A percentile compares a stretch with the other conserved stretches of the same genome.
These are phyloP conservation scores for Cydia splendana DNA, from an alignment of 1,140 invertebrate species.

Conservation along the genomic window DNA sequence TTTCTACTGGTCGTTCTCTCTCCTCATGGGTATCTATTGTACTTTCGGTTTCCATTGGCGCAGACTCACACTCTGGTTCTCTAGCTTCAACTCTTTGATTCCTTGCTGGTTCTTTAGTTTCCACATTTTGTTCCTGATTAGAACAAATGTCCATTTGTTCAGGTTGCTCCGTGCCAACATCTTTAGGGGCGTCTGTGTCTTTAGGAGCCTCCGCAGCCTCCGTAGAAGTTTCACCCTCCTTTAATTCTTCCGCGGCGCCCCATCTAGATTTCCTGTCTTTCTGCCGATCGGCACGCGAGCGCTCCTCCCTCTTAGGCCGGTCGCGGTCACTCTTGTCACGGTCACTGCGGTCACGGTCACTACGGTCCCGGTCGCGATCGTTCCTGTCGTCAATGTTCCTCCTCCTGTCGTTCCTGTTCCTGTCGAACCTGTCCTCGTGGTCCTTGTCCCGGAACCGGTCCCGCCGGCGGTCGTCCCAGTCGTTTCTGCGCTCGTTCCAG, in stretches of 20 bases:
- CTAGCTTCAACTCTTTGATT: background rate
- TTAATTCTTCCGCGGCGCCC: slow-evolving; percentile 59
- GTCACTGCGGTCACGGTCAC: slow-evolving; percentile 10
- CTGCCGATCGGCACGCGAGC: slow-evolving; percentile 49
- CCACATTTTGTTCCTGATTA: background rate
- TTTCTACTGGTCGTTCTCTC: slow-evolving; percentile 8
- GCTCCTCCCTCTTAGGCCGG: slow-evolving; percentile 3
- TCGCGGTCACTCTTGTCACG: slow-evolving; percentile 12
- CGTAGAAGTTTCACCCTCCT: background rate
- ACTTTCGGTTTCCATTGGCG: slow-evolving; percentile 34
- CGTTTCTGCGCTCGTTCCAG: slow-evolving; percentile 57
- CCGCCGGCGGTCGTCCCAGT: slow-evolving; percentile 64
- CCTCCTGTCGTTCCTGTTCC: slow-evolving; percentile 41
- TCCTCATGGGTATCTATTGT: slow-evolving; percentile 17
- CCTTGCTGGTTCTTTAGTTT: background rate
- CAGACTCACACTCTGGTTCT: background rate
- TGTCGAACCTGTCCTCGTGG: slow-evolving; percentile 50
- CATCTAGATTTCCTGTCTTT: slow-evolving; percentile 73
- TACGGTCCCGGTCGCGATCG: slow-evolving; percentile 5
- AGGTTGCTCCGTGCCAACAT: background rate
- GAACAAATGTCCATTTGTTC: background rate
- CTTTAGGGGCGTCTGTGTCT: background rate
- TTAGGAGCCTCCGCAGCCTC: slow-evolving; percentile 39
- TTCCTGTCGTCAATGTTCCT: slow-evolving; percentile 33
- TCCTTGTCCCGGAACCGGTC: slow-evolving; percentile 52